Evolutionary conservation across 2,888 invertebrate genomes (phyloP).

Genomic region (Metopia argyrocephala): DNA sequence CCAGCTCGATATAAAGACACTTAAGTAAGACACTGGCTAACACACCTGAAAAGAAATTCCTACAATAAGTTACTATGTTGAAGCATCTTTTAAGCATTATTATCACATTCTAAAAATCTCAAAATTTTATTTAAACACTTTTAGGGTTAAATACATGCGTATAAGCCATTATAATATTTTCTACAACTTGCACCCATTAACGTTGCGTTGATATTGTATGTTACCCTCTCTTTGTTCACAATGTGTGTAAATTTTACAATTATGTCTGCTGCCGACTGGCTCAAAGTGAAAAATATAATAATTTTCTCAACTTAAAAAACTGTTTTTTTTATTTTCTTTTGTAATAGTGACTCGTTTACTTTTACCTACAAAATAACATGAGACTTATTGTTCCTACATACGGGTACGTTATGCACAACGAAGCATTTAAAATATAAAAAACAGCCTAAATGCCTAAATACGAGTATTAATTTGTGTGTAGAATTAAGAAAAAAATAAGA

Average conservation of each 20-base stretch:
- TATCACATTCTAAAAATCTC: too few relatives aligned
- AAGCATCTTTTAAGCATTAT: too few relatives aligned
- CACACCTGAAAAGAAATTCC: too few relatives aligned
- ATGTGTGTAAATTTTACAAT: constrained; percentile 28
- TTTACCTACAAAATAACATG: constrained; percentile 36
- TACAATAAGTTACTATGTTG: too few relatives aligned
- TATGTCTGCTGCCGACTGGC: constrained; percentile 1
- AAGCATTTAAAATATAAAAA: constrained; percentile 38
- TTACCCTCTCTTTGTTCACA: background rate
- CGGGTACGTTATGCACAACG: constrained; percentile 51
- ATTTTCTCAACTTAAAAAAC: background rate
- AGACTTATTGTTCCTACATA: constrained; percentile 7
- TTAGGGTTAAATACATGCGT: constrained; percentile 5
- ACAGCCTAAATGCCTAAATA: background rate
- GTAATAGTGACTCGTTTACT: constrained; percentile 29
- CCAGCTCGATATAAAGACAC: too few relatives aligned
- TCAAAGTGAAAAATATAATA: constrained; percentile 2
- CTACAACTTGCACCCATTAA: background rate
- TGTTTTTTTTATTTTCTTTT: background rate
- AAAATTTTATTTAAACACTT: background rate
- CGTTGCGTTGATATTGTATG: background rate
- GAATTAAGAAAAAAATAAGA: background rate
- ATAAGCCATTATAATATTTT: background rate
- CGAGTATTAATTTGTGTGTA: too few relatives aligned
- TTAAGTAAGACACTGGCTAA: too few relatives aligned